Base-by-base conservation (phyloP, 2,797 vertebrate genomes). In the Lepilemur septentrionalis region DNA sequence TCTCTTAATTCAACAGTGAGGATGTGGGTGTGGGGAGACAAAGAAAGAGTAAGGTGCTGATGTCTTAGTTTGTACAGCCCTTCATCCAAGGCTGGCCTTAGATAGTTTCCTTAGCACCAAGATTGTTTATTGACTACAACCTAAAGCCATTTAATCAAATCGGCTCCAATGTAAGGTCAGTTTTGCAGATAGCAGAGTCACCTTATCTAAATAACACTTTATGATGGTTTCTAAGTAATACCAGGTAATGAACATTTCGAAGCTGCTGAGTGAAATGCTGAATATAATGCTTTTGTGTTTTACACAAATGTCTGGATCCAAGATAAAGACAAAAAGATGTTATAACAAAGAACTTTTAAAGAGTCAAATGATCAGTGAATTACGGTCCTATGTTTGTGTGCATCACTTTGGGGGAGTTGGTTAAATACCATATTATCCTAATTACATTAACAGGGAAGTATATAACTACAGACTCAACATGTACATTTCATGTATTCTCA, bases 401-500 rank as follows among this genome's bases (percentile, higher is more conserved):
- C 63, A 94, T 98, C 96, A 94, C 96, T 96, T 73, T 78, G 57
- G 95, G 85, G 97, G 93, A 95, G 59, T 84, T 75, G 5, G 20
- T 89, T 12, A 25, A 41, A 94, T 97, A 90, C 89, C 69, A 78
- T 96, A 86, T 97, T 98, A 97, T 97, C 96, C 98, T 92, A 32
- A 57, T 93, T 92, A 96, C 13, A 57, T 97, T 97, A 97, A 98
- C 89, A 98, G 87, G 89, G 84, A 84, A 95, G 94, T 97, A 96
- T 94, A 96, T 97, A 96, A 81, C 90, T 92, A 96, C 38, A 91
- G 96, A 79, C 84, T 98, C 93, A 96, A 89, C 91, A 90, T 83
- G 93, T 97, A 93, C 97, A 97, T 98, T 97, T 97, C 97, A 96
- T 97, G 88, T 73, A 91, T 80, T 89, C 57, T 70, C 95, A 84